A percentile compares a stretch with the other conserved stretches of the same genome.
Evolutionary conservation across 2,797 vertebrate genomes (phyloP).

Genomic region (Tokudaia tokunoshimensis): DNA sequence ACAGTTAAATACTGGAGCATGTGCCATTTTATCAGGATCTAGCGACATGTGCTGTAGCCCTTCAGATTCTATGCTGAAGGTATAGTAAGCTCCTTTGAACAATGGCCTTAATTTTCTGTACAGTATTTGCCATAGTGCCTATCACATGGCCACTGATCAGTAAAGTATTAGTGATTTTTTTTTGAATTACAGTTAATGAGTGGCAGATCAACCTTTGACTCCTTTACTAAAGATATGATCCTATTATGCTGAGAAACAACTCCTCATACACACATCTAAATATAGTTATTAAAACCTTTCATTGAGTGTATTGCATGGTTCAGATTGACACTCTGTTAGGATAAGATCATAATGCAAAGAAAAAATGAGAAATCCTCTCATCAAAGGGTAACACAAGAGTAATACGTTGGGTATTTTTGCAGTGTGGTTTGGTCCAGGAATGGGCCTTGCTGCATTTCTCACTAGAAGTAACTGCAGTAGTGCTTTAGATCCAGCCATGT

Average conservation of each 20-base stretch:
- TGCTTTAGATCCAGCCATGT: not conserved
- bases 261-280: not conserved
- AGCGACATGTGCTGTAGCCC: not conserved
- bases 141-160: not conserved
- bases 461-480: conserved; percentile 1
- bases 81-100: not conserved
- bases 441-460: conserved; percentile 31
- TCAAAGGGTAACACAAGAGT: conserved; percentile 35
- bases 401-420: not conserved
- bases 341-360: conserved; percentile 24
- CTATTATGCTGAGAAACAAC: not conserved
- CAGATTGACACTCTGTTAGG: conserved; percentile 11
- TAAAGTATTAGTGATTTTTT: not conserved
- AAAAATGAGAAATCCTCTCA: conserved; percentile 35
- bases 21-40: not conserved
- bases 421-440: not conserved
- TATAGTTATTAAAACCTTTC: conserved; percentile 3
- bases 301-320: conserved; percentile 6
- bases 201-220: conserved; percentile 3
- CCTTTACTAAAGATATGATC: not conserved
- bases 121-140: not conserved
- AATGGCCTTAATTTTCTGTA: not conserved
- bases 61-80: conserved; percentile 7
- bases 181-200: not conserved
- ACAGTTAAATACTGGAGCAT: not conserved